phyloP scores from a whole-genome alignment of 2,797 vertebrate species.

The Anomalospiza imberbis region DNA sequence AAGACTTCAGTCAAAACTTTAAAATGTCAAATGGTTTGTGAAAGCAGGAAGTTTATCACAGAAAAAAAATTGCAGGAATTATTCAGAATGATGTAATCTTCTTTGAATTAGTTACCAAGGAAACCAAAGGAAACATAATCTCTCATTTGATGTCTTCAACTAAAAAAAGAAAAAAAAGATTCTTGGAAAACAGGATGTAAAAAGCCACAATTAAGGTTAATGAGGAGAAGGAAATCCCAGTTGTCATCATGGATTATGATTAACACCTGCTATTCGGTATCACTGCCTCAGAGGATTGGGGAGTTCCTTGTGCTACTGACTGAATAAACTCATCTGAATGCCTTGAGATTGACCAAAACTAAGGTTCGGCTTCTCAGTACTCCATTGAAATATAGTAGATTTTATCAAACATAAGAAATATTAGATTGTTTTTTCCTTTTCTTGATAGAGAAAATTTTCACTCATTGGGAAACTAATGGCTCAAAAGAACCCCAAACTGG shows the following conservation, averaged over 20 bases:
- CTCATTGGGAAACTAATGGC: background rate
- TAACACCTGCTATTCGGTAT: background rate
- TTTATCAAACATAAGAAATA: background rate
- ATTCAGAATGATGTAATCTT: background rate
- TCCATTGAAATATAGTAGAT: background rate
- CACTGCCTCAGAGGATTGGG: background rate
- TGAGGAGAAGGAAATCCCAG: background rate
- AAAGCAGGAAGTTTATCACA: background rate
- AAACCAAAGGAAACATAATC: background rate
- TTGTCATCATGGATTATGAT: background rate
- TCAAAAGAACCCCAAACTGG: background rate
- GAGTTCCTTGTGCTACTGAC: background rate
- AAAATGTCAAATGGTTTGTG: background rate
- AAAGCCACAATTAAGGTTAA: background rate
- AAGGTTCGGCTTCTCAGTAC: background rate
- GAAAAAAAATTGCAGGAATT: background rate
- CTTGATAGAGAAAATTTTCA: background rate
- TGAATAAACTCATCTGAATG: background rate
- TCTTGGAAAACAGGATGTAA: background rate
- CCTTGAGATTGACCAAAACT: background rate
- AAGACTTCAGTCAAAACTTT: background rate
- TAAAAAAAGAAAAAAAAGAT: background rate
- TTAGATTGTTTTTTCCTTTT: background rate
- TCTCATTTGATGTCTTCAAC: background rate
- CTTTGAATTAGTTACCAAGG: background rate